Evolutionary conservation across 2,797 vertebrate genomes (phyloP), one percentile per base, ranked within the genome.

Genomic region (Vespertilio murinus): DNA sequence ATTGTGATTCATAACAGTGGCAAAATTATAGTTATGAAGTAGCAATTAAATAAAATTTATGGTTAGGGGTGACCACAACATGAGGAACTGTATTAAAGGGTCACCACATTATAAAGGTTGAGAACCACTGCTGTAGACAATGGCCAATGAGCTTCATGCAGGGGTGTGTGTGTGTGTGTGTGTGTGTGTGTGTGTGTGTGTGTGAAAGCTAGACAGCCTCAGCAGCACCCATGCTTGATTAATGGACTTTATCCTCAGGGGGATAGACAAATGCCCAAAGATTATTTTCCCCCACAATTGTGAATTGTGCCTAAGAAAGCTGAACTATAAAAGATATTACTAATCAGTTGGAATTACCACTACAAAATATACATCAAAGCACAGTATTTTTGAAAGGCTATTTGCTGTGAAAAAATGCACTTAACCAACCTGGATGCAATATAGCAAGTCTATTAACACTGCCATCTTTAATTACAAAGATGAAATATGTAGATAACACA

Each of bases 391-490:
- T 91, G n/a, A 94, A 97, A 90, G 70, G 42, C n/a, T 94, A 33
- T 77, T 71, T 87, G 64, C 84, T 92, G 13, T 84, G 54, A 89
- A 91, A 91, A 90, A 79, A 93, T 45, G 23, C 75, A 92, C 40
- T 90, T 84, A 95, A 67, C 18, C 33, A 93, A 85, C 30, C 30
- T 91, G 54, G 80, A 73, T 49, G 8, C 49, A 70, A 70, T 85
- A 67, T 4, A 82, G 52, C 38, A 93, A 95, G 90, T 81, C 69
- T 95, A 93, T 95, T 91, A 91, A 42, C 17, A 82, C 65, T 88
- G 28, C n/a, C 70, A 71, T 67, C n/a, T 94, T 94, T 95, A 96
- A 96, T 91, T 86, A 78, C n/a, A 88, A 78, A 73, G 45, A 85
- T 64, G 40, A 95, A 93, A 96, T 90, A 93, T 52, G 73, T 40